Conservation (phyloP, 2,888 invertebrate species). For the Phlogophora meticulosa region DNA sequence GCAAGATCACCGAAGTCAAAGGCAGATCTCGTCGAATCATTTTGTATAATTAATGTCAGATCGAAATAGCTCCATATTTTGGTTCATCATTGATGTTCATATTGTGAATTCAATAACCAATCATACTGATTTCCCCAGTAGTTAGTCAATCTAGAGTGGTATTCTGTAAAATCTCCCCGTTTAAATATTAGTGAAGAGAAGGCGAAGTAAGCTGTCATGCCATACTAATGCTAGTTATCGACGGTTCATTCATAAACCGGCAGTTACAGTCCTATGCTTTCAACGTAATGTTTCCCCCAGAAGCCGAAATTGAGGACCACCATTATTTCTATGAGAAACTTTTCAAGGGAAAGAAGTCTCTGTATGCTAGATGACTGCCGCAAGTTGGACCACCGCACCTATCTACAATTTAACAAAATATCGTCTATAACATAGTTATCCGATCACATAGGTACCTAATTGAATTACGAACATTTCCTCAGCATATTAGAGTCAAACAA, state of each 20-base stretch:
- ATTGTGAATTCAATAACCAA: neutral
- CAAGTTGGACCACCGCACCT: neutral
- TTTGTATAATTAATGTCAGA: slow-evolving; percentile 15
- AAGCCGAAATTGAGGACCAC: neutral
- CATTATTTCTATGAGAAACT: neutral
- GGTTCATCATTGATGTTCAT: neutral
- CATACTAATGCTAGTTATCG: too few species aligned
- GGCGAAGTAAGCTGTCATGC: too few species aligned
- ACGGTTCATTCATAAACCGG: too few species aligned
- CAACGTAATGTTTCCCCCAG: too few species aligned
- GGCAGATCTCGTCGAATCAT: slow-evolving; percentile 32
- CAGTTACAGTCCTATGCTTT: too few species aligned
- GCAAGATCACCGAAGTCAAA: slow-evolving; percentile 1
- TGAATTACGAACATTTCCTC: slow-evolving; percentile 53
- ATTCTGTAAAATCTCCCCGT: too few species aligned
- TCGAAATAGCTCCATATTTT: neutral
- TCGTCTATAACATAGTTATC: slow-evolving; percentile 25
- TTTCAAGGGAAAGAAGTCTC: too few species aligned
- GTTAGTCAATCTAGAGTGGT: too few species aligned
- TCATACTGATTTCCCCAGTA: neutral
- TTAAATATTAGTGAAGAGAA: too few species aligned
- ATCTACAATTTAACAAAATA: slow-evolving; percentile 5
- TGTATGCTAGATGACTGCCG: neutral
- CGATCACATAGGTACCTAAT: slow-evolving; percentile 41
- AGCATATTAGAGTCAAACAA: slow-evolving; percentile 54